Conservation (phyloP, 2,888 invertebrate species). For the Chelonus formosanus region DNA sequence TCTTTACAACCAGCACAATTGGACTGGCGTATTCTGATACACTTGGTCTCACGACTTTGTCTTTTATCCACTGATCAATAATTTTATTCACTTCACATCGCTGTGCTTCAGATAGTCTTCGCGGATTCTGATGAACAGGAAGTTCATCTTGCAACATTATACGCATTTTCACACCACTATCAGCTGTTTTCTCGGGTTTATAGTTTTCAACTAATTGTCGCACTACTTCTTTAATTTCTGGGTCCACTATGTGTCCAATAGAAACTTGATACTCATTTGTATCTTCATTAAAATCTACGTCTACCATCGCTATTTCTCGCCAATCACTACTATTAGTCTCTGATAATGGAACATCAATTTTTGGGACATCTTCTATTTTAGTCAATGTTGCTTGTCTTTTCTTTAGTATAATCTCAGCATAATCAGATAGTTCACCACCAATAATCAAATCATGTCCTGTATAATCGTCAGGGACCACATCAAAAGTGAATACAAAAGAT, state of each 20-base stretch:
- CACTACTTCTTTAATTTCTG: slow-evolving; percentile 21
- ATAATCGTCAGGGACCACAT: slow-evolving; percentile 35
- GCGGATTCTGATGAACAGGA: slow-evolving; percentile 30
- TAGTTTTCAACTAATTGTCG: slow-evolving; percentile 32
- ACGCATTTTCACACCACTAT: slow-evolving; percentile 38
- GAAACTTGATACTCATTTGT: slow-evolving; percentile 2
- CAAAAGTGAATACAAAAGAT: slow-evolving; percentile 26
- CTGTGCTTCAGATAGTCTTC: too few relatives aligned
- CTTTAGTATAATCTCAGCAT: slow-evolving; percentile 29
- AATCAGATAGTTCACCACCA: slow-evolving; percentile 34
- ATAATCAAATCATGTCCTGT: slow-evolving; percentile 33
- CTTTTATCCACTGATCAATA: too few relatives aligned
- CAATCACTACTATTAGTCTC: slow-evolving; percentile 6
- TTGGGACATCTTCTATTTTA: slow-evolving; percentile 2
- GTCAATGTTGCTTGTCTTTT: slow-evolving; percentile 22
- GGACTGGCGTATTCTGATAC: slow-evolving; percentile 54
- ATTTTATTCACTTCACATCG: too few relatives aligned
- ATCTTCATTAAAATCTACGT: slow-evolving; percentile 7
- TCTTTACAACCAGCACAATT: slow-evolving; percentile 49
- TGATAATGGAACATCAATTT: not conserved
- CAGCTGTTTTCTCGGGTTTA: slow-evolving; percentile 30
- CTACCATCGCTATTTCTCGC: slow-evolving; percentile 25
- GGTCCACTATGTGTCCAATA: slow-evolving; percentile 29
- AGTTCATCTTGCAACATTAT: slow-evolving; percentile 42
- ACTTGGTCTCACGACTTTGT: slow-evolving; percentile 44